Evolutionary conservation across 2,113 vertebrate genomes (phyloP).

Genomic region (Ictalurus punctatus): DNA sequence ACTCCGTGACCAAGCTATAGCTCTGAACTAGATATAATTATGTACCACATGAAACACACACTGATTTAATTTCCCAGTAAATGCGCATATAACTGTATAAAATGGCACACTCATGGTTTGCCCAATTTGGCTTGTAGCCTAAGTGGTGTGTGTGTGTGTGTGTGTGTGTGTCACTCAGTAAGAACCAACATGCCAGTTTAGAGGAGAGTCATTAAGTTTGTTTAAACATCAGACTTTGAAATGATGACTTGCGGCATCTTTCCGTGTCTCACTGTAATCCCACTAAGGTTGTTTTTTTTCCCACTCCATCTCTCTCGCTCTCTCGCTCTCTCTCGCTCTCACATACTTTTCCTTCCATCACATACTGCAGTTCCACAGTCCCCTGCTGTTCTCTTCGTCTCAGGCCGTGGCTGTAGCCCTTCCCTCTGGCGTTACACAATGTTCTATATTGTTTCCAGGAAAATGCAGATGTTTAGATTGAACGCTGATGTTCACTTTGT

Average conservation of each 20-base stretch:
- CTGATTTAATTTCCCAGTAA: not conserved
- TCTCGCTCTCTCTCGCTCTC: not conserved
- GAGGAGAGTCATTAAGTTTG: not conserved
- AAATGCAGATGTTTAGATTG: slow-evolving; percentile 59
- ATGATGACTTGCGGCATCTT: not conserved
- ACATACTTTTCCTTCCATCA: not conserved
- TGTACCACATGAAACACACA: not conserved
- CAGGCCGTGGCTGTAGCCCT: not conserved
- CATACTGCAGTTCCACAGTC: slow-evolving; percentile 16
- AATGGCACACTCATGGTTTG: not conserved
- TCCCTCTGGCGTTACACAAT: slow-evolving; percentile 47
- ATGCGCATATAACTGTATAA: not conserved
- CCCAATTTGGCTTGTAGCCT: not conserved
- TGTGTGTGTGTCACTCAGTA: slow-evolving; percentile 3
- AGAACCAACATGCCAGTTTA: not conserved
- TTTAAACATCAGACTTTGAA: not conserved
- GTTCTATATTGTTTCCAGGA: slow-evolving; percentile 60
- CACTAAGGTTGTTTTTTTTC: not conserved
- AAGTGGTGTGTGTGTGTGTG: slow-evolving; percentile 11
- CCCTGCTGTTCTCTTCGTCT: slow-evolving; percentile 1
- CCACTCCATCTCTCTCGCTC: not conserved
- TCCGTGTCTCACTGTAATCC: not conserved
- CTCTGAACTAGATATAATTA: not conserved
- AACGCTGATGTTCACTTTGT: slow-evolving; percentile 56
- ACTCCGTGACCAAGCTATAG: no score